These are phyloP conservation scores for Orgyia antiqua DNA, from an alignment of 2,888 invertebrate genomes.

Conservation along the genomic window DNA sequence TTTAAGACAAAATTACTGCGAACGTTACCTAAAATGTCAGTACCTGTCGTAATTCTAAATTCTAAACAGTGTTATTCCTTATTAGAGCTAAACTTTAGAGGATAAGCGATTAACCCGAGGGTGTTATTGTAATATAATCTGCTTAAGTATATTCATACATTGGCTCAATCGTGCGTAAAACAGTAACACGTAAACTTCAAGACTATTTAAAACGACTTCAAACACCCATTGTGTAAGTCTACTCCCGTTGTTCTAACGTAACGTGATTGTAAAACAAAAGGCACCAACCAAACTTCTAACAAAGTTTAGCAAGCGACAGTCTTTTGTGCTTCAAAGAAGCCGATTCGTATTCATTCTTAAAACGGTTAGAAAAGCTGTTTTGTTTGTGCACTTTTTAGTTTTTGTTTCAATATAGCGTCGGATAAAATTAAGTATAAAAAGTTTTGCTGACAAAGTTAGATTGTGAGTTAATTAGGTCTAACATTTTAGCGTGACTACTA, in stretches of 20 bases:
- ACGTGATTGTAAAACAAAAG: constrained; percentile 64
- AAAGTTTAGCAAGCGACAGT: constrained; percentile 52
- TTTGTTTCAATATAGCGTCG: constrained; percentile 10
- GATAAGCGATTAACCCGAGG: too few species aligned
- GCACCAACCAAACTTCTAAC: constrained; percentile 36
- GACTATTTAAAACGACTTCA: constrained; percentile 55
- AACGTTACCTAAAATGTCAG: too few species aligned
- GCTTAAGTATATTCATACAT: background rate
- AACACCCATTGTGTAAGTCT: constrained; percentile 45
- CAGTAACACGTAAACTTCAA: constrained; percentile 40
- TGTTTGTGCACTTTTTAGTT: constrained; percentile 13
- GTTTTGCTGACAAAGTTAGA: too few species aligned
- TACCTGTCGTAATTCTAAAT: too few species aligned
- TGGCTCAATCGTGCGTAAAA: constrained; percentile 55
- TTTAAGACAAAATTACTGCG: too few species aligned
- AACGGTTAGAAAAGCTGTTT: constrained; percentile 21
- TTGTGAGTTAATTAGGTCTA: too few species aligned
- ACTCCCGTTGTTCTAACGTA: constrained; percentile 45
- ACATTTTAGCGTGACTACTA: too few species aligned
- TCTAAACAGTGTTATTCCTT: too few species aligned
- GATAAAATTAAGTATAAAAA: constrained; percentile 3
- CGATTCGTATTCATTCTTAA: constrained; percentile 37
- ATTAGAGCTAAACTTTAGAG: too few species aligned
- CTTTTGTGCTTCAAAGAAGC: constrained; percentile 58
- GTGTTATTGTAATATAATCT: too few species aligned